Conservation (phyloP, 2,797 vertebrate genomes). For the Chromis chromis region DNA sequence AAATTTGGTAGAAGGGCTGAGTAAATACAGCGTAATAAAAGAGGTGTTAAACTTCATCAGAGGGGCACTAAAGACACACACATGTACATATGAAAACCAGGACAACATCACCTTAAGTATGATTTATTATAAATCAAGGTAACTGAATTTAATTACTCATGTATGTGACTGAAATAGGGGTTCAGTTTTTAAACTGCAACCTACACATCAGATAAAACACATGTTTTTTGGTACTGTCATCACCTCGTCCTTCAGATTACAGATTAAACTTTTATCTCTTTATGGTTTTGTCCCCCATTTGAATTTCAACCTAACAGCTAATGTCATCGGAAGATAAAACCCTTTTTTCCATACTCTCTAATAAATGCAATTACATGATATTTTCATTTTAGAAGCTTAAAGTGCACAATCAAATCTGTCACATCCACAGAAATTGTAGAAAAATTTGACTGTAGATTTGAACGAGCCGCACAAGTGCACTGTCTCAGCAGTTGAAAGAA, state of each 20-base stretch:
- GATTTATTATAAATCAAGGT: no score
- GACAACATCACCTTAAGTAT: no score
- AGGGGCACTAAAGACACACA: no score
- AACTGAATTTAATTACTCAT: no score
- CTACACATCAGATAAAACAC: background rate
- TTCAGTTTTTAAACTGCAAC: background rate
- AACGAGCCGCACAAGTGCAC: background rate
- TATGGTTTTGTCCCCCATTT: background rate
- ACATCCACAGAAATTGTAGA: slow-evolving; percentile 1
- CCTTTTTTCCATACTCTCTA: background rate
- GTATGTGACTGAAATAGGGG: no score
- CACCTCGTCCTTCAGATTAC: slow-evolving; percentile 14
- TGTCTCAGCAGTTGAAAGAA: background rate
- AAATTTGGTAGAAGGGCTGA: no score
- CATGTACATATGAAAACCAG: no score
- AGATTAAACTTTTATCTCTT: background rate
- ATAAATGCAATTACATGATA: background rate
- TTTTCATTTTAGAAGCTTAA: slow-evolving; percentile 9
- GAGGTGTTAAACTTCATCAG: no score
- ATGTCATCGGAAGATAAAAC: background rate
- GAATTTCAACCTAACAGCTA: background rate
- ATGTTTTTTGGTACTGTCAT: background rate
- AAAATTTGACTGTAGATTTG: background rate
- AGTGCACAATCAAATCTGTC: slow-evolving; percentile 4
- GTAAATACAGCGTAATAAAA: no score